Evolutionary conservation across 35 echinoderm and acorn worm species (phyloP).

Genomic region (Heliocidaris erythrogramma): DNA sequence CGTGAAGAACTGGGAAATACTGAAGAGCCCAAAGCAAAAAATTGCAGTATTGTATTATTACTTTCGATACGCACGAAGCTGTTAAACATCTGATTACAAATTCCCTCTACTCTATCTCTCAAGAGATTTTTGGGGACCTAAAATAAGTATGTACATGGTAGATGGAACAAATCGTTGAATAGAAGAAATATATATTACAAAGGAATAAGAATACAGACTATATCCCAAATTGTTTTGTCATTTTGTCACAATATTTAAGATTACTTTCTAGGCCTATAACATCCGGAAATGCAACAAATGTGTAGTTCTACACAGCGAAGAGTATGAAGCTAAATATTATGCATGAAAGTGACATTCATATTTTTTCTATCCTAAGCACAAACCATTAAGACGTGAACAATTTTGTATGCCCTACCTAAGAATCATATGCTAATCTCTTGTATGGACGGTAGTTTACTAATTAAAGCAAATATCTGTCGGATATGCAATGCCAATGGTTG

Average conservation of each 20-base stretch:
- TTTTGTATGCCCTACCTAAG: neutral
- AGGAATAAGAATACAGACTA: neutral
- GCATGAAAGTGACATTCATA: too few relatives aligned
- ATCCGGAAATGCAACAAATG: too few relatives aligned
- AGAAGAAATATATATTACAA: neutral
- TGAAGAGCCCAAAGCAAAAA: too few relatives aligned
- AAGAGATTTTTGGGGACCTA: neutral
- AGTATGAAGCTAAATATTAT: too few relatives aligned
- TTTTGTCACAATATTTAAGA: too few relatives aligned
- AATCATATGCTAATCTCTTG: neutral
- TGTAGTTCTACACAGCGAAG: too few relatives aligned
- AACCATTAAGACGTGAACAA: neutral
- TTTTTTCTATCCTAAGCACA: neutral
- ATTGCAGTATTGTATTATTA: too few relatives aligned
- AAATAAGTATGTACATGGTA: neutral
- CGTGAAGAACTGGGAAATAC: too few relatives aligned
- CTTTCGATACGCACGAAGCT: neutral
- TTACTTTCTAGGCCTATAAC: too few relatives aligned
- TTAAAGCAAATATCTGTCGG: too few relatives aligned
- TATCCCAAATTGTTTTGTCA: neutral
- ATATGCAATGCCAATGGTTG: too few relatives aligned
- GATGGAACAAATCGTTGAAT: neutral
- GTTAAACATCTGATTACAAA: neutral
- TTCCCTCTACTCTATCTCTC: neutral
- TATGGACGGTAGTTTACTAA: neutral